Evolutionary conservation across 2,888 invertebrate genomes (phyloP), one percentile per base, ranked within the genome.

Genomic region (Apantesis nais): DNA sequence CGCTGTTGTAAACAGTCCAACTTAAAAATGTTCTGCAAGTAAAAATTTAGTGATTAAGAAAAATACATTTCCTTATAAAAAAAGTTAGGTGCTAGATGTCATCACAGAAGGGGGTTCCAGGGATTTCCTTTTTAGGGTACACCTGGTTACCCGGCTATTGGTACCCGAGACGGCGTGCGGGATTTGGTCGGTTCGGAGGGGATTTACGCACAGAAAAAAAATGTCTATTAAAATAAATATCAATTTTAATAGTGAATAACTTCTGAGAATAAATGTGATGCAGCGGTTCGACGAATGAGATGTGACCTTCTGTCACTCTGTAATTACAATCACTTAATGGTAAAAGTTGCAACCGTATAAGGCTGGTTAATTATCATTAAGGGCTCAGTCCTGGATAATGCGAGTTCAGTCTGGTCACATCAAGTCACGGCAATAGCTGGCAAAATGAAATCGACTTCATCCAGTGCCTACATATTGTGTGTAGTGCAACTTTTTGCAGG

Each of bases 271-370:
- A 61, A 62, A 66, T 67, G 69, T 48, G 41, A 68, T 68, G 68
- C 63, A 65, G 68, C 67, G 62, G 74, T 77, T 72, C 71, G 73
- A 71, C 72, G 74, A 72, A 77, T 72, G 68, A 34, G 68, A 25
- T 1, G 39, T 74, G 78, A 75, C 82, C 79, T 83, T 81, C 76
- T 73, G 75, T 75, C 74, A 65, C 75, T 67, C 73, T 70, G 41
- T 79, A 75, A 79, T 79, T 79, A 82, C 77, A 79, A 76, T 79
- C 83, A 81, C 80, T 81, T 71, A 77, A 55, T 67, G 68, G 76
- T 70, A 73, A 74, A 64, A 81, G 69, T 71, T 76, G 72, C 67
- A 73, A 70, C 67, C 70, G 71, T 68, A 58, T 62, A 62, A 31
- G 41, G 55, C 63, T 31, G 52, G 39, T 72, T 69, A 71, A 64